phyloP scores from a whole-genome alignment of 2,797 vertebrate genomes.

The Lagocephalus sceleratus region DNA sequence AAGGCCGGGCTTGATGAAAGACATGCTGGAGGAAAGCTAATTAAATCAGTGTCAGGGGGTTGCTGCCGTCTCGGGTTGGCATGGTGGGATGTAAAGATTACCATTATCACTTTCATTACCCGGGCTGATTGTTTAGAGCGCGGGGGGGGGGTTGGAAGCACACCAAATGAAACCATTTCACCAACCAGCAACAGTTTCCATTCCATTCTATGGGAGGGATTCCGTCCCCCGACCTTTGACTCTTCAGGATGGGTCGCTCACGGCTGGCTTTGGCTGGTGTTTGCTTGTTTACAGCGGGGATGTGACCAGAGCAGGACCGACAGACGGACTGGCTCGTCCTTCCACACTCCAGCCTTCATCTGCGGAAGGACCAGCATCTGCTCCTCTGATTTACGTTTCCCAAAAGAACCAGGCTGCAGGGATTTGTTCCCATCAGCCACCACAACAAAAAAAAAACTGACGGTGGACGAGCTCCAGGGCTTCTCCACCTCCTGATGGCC shows the following conservation, averaged over 20 bases:
- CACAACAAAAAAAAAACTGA: neutral
- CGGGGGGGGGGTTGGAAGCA: conserved; percentile 14
- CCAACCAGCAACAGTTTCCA: conserved; percentile 57
- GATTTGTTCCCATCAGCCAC: neutral
- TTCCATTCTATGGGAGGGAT: conserved; percentile 50
- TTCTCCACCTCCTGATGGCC: neutral
- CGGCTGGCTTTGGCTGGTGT: conserved; percentile 14
- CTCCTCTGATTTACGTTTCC: neutral
- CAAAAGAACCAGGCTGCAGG: neutral
- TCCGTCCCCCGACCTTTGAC: conserved; percentile 17
- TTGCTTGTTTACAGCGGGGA: conserved; percentile 8
- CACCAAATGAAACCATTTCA: conserved; percentile 54
- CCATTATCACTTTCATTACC: conserved; percentile 75
- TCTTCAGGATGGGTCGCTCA: too few species aligned
- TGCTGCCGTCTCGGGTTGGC: conserved; percentile 57
- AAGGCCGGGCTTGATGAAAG: conserved; percentile 60
- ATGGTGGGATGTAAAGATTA: conserved; percentile 73
- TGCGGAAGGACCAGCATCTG: neutral
- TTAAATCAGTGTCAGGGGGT: conserved; percentile 70
- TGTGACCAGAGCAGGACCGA: neutral
- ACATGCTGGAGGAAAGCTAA: conserved; percentile 65
- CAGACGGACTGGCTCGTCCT: neutral
- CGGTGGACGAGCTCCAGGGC: neutral
- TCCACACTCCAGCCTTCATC: neutral
- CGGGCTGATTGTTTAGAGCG: conserved; percentile 61